A percentile compares a stretch with the other conserved stretches of the same genome.
Evolutionary conservation across 2,888 invertebrate species (phyloP).

Genomic region (Scrobipalpa costella): DNA sequence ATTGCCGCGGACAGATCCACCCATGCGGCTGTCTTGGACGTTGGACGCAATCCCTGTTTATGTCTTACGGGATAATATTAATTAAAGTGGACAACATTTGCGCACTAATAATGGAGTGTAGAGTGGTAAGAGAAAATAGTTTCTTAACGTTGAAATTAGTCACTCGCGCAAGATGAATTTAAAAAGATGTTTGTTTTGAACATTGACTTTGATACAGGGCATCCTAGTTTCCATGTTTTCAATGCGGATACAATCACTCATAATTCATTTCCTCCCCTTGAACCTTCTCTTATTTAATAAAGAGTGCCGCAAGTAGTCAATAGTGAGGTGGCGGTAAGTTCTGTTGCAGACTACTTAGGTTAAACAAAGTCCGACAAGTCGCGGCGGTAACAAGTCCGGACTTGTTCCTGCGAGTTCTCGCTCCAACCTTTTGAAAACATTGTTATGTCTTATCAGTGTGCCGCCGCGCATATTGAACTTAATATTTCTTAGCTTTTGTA

Average conservation of each 20-base stretch:
- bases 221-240: too few species aligned
- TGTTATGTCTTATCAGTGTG: not conserved
- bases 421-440: slow-evolving; percentile 13
- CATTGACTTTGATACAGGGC: too few species aligned
- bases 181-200: too few species aligned
- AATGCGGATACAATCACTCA: too few species aligned
- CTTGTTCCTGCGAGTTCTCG: slow-evolving; percentile 2
- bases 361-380: slow-evolving; percentile 29
- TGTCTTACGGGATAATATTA: slow-evolving; percentile 25
- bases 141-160: not conserved
- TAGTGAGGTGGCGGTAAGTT: slow-evolving; percentile 26
- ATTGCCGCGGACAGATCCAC: slow-evolving; percentile 59
- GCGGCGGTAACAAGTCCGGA: slow-evolving; percentile 20
- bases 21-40: slow-evolving; percentile 48
- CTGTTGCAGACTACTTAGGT: slow-evolving; percentile 31
- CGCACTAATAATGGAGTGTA: not conserved
- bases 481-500: not conserved
- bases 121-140: not conserved
- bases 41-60: slow-evolving; percentile 41
- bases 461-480: not conserved
- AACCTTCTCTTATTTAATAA: not conserved
- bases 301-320: slow-evolving; percentile 14
- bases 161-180: not conserved
- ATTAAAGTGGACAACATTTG: slow-evolving; percentile 17
- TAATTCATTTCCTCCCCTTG: not conserved